These are phyloP conservation scores for Hippocampus zosterae DNA, from an alignment of 2,113 vertebrate species.

Conservation along the genomic window DNA sequence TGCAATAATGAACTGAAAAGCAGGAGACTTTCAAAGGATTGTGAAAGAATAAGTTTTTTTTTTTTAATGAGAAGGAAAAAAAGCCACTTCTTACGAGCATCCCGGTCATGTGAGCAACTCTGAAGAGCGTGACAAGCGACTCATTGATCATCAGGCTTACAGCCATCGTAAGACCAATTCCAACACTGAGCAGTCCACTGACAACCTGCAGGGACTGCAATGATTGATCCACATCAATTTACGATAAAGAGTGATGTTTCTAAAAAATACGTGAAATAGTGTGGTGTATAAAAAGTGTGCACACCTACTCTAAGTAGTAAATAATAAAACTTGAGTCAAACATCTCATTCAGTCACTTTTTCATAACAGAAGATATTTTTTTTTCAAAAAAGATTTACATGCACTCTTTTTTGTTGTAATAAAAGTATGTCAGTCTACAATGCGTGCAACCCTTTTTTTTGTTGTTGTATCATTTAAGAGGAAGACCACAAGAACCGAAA, in stretches of 20 bases:
- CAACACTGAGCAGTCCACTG: constrained; percentile 62
- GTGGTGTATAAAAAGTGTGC: background rate
- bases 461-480: background rate
- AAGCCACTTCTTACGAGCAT: constrained; percentile 43
- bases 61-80: too few relatives aligned
- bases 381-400: background rate
- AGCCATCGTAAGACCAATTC: constrained; percentile 60
- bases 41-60: too few relatives aligned
- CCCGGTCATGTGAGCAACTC: constrained; percentile 66
- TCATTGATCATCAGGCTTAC: background rate
- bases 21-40: background rate
- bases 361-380: too few relatives aligned
- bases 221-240: background rate
- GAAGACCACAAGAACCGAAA: constrained; percentile 4
- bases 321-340: background rate
- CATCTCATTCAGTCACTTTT: background rate
- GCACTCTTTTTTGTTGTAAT: background rate
- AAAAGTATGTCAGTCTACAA: background rate
- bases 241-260: background rate
- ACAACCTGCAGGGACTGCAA: constrained; percentile 62
- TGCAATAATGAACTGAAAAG: constrained; percentile 59
- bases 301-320: background rate
- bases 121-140: constrained; percentile 49
- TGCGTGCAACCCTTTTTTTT: background rate
- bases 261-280: background rate